Conservation (phyloP, 2,797 vertebrate species). For the Crocodylus rhombifer region DNA sequence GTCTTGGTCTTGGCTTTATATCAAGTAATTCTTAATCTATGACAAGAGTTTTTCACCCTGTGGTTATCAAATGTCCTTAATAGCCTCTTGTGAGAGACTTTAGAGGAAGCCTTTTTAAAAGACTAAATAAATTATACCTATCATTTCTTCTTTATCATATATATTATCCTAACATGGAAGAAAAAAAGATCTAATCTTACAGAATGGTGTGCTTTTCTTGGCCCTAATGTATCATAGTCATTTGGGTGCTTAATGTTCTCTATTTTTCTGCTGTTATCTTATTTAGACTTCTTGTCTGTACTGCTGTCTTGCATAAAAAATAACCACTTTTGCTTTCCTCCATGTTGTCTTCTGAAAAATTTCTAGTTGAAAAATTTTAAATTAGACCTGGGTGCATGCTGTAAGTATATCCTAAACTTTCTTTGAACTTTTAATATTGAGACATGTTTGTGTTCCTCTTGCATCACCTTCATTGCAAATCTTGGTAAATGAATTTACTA, state of each 20-base stretch:
- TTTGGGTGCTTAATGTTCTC: background rate
- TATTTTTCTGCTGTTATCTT: background rate
- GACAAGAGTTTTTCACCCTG: background rate
- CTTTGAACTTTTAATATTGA: background rate
- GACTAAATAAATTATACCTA: background rate
- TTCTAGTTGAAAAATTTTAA: background rate
- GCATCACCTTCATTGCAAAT: background rate
- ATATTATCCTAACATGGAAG: accelerated
- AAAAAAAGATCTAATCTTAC: background rate
- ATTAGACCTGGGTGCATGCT: background rate
- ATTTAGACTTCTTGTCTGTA: background rate
- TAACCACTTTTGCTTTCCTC: background rate
- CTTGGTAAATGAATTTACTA: background rate
- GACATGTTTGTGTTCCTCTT: accelerated
- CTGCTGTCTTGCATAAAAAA: background rate
- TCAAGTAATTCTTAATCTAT: background rate
- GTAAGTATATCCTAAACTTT: background rate
- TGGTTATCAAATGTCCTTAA: background rate
- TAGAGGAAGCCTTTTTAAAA: background rate
- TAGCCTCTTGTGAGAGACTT: background rate
- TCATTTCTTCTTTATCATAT: background rate
- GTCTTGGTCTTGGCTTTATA: background rate
- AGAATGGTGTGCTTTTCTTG: background rate
- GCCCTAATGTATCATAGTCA: background rate
- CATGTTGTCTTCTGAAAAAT: background rate